Conservation (phyloP, 2,888 invertebrate species). For the Stictocephala bisonia region DNA sequence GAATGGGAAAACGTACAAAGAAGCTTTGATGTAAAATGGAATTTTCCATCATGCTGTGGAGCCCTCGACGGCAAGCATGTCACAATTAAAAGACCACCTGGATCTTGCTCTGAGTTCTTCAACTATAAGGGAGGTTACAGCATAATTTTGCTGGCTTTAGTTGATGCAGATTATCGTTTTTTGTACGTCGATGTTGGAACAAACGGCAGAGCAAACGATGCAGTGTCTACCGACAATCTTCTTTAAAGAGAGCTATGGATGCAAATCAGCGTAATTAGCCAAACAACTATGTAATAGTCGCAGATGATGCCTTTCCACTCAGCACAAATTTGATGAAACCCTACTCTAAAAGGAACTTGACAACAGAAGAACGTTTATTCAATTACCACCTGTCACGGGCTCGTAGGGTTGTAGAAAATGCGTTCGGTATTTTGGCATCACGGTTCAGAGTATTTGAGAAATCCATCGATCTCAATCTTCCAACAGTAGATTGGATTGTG, state of each 20-base stretch:
- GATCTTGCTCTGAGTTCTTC: constrained; percentile 57
- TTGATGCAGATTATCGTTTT: constrained; percentile 55
- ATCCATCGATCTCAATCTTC: constrained; percentile 24
- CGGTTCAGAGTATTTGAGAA: constrained; percentile 35
- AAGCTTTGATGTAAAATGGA: constrained; percentile 59
- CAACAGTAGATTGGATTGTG: constrained; percentile 15
- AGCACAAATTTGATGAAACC: constrained; percentile 49
- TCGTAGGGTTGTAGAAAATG: constrained; percentile 35
- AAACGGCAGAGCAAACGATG: constrained; percentile 52
- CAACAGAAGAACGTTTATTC: constrained; percentile 26
- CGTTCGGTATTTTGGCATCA: constrained; percentile 40
- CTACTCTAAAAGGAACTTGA: constrained; percentile 40
- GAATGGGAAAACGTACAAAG: constrained; percentile 59
- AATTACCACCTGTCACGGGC: constrained; percentile 42
- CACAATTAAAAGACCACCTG: constrained; percentile 56
- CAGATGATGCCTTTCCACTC: constrained; percentile 52
- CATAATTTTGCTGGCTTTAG: constrained; percentile 53
- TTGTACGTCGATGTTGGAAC: constrained; percentile 52
- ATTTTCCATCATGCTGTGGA: constrained; percentile 59
- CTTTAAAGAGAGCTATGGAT: not conserved
- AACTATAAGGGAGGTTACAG: constrained; percentile 59
- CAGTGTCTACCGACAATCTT: constrained; percentile 43
- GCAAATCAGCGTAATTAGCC: constrained; percentile 23
- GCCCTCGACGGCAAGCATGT: constrained; percentile 61
- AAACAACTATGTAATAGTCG: constrained; percentile 47